A percentile compares a stretch with the other conserved stretches of the same genome.
These are phyloP conservation scores for Calephelis virginiensis DNA, from an alignment of 1,140 invertebrate species.

Conservation along the genomic window DNA sequence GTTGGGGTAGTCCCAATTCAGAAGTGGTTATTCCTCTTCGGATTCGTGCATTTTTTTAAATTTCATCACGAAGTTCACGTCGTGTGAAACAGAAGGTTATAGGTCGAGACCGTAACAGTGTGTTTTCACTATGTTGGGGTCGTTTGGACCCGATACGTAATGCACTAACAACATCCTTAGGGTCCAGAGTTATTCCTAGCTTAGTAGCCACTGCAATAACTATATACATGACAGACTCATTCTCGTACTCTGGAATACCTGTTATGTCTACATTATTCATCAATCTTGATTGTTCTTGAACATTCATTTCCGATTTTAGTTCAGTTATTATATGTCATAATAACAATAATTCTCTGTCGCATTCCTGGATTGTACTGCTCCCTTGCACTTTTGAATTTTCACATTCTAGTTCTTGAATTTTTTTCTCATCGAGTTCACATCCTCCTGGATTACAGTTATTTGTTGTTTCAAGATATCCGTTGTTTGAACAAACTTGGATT, in stretches of 20 bases:
- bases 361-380: too few relatives aligned
- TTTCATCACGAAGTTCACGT: neutral
- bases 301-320: conserved; percentile 11
- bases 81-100: neutral
- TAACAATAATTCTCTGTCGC: neutral
- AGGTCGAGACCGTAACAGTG: neutral
- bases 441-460: neutral
- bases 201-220: neutral
- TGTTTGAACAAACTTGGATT: conserved; percentile 6
- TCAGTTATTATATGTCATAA: neutral
- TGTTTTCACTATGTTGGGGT: neutral
- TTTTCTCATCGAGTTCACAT: neutral
- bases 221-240: conserved; percentile 5
- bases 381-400: neutral
- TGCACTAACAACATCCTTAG: neutral
- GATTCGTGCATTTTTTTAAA: neutral
- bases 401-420: neutral
- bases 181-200: neutral
- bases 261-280: conserved; percentile 14
- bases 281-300: neutral
- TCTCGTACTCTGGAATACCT: conserved; percentile 13
- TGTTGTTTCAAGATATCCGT: neutral
- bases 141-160: neutral
- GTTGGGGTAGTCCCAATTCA: conserved; percentile 2
- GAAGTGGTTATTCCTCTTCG: conserved; percentile 9